phyloP scores from a whole-genome alignment of 2,113 vertebrate genomes.

The Terrapene triunguis region DNA sequence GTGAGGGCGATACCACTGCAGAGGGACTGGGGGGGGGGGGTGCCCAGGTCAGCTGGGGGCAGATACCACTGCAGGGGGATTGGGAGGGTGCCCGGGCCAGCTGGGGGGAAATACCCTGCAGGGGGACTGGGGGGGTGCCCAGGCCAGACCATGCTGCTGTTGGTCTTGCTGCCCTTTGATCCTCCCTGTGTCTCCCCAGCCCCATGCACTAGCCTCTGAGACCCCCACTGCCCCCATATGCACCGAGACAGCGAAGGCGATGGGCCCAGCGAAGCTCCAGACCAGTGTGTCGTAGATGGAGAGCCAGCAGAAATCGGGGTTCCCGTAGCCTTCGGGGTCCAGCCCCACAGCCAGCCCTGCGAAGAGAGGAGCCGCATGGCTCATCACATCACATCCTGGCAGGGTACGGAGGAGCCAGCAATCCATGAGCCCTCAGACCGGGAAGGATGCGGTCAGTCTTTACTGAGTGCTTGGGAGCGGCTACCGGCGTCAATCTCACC shows the following conservation, averaged over 20 bases:
- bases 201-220: not conserved
- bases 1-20: not conserved
- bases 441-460: too few relatives aligned
- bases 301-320: slow-evolving; percentile 96
- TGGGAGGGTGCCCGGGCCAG: too few relatives aligned
- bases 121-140: too few relatives aligned
- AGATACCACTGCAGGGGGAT: not conserved
- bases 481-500: not conserved
- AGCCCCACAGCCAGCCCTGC: slow-evolving; percentile 92
- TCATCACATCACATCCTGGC: not conserved
- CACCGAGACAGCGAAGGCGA: slow-evolving; percentile 88
- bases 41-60: not conserved
- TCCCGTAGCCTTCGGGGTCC: slow-evolving; percentile 95
- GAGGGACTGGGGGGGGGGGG: not conserved
- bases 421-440: not conserved
- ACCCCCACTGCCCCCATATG: slow-evolving; percentile 36
- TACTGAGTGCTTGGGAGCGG: not conserved
- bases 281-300: slow-evolving; percentile 93
- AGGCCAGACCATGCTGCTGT: not conserved
- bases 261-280: slow-evolving; percentile 94
- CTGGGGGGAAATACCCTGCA: not conserved
- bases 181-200: not conserved
- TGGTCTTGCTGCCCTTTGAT: not conserved
- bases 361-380: not conserved
- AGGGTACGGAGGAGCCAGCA: not conserved